Base-by-base conservation (phyloP, 2,113 vertebrate species). In the Asarcornis scutulata region DNA sequence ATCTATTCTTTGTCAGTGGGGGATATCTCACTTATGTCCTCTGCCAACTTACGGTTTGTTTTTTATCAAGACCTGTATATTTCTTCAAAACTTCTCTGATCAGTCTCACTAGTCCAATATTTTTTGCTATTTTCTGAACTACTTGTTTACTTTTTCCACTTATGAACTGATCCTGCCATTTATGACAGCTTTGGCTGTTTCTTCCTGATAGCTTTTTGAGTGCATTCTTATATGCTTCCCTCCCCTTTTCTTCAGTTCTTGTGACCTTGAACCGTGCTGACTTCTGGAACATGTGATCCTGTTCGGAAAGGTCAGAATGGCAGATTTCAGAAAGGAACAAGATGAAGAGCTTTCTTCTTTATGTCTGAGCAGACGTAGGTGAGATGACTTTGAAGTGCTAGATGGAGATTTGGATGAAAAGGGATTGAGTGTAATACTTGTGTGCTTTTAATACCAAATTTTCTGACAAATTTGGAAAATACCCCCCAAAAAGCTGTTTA, bases 241-340 rank as follows among this genome's bases (percentile, higher is more conserved):
- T 93, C 72, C 92, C 46, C 88, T 74, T 83, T 87, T 78, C 83
- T 83, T 87, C 88, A 94, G 78, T 91, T 87, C 72, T 87, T 91
- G 83, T 87, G 88, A 87, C 72, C 46, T 89, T 86, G 87, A 90
- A 73, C 46, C 44, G 4, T 73, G 59, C 88, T 94, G 88, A 68
- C 88, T 83, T 77, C 88, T 78, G 78, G 83, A 91, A 78, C 64
- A 64, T 81, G 83, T 78, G 92, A 68, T 77, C 64, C 72, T 82
- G 72, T 86, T 90, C 86, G 92, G 88, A 78, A 87, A 87, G 92
- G 66, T 83, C 88, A 83, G 50, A 91, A 67, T 91, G 77, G 59
- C 77, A 93, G 72, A 86, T 86, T 87, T 78, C 69, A 86, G 31
- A 75, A 89, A 89, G 69, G 44, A 86, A 44, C 76, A 58, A 81